Percentiles rank a stretch among this genome's conserved stretches.
Evolutionary conservation across 92 coral and sea anemone genomes (phyloP).

Genomic region (Phenganax subtilis): DNA sequence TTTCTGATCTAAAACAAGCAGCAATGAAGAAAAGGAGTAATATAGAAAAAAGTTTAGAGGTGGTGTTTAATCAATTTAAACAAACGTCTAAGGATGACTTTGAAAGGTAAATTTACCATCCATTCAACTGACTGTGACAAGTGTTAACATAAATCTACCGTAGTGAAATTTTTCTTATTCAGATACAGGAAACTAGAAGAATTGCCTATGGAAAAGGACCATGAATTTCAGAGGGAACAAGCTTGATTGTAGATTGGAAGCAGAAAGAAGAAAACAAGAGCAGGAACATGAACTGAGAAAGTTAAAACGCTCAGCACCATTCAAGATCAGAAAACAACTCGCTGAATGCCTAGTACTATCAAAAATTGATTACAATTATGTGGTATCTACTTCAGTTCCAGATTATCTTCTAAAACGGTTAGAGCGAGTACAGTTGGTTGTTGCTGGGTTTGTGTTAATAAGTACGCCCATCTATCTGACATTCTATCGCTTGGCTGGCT

Average conservation of each 20-base stretch:
- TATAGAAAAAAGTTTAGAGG: conserved; percentile 4
- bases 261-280: conserved; percentile 10
- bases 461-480: no score
- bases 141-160: not conserved
- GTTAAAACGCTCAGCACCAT: not conserved
- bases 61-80: not conserved
- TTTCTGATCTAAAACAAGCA: no score
- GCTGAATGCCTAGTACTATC: no score
- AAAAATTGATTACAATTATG: no score
- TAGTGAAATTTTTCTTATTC: not conserved
- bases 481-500: no score
- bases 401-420: no score
- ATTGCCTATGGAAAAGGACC: not conserved
- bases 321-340: no score
- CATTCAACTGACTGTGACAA: not conserved
- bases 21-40: not conserved
- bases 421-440: no score
- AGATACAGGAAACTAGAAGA: conserved; percentile 5
- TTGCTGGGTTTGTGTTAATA: no score
- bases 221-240: conserved; percentile 10
- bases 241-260: not conserved
- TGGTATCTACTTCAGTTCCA: no score
- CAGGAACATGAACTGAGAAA: not conserved
- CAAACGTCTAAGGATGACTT: not conserved
- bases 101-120: not conserved